Base-by-base conservation (phyloP, 92 coral and sea anemone genomes). In the Zoanthus sansibaricus region DNA sequence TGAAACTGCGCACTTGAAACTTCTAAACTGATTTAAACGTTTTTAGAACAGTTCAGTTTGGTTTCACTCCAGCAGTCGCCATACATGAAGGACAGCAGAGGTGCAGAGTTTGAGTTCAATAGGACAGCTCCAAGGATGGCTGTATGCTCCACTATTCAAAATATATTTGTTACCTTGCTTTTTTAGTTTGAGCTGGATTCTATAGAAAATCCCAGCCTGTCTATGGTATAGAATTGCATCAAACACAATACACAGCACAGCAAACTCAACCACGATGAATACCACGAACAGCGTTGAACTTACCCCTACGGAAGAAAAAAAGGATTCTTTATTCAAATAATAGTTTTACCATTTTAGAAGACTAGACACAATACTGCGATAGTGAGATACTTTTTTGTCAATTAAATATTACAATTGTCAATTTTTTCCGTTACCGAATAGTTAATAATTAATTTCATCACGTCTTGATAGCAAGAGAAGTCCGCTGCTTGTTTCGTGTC, bases 221-320 rank as follows among this genome's bases (percentile, higher is more conserved):
- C 73, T 80, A 66, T 80, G 85, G 85, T 80, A 80, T 16, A 80
- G 73, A 80, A 80, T 80, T 46, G 85, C 75, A 51, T 80, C 85
- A 80, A 80, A 80, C 74, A 80, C 75, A 62, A 47, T 80, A 80
- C 46, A 80, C 59, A 80, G 74, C 75, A 80, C 75, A 12, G 85
- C 85, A 66, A 80, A 80, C 75, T 80, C 85, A 9, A 62, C 75
- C 20, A 80, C 45, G 75, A 80, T 80, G 74, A 80, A 80, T 33
- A 80, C 85, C 75, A 80, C 85, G 32, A 80, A 47, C 37, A 80
- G 32, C 46, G 85, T 80, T 1, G 85, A 80, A 80, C 85, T 80
- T 66, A 80, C 85, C 73, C 85, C 85, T 80, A 30, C 9, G 44
- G 55, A 62, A 49, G 47, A 62, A 62, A 62, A 62, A 62, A 58